Base-by-base conservation (phyloP, 2,888 invertebrate species). In the Carterocephalus palaemon region DNA sequence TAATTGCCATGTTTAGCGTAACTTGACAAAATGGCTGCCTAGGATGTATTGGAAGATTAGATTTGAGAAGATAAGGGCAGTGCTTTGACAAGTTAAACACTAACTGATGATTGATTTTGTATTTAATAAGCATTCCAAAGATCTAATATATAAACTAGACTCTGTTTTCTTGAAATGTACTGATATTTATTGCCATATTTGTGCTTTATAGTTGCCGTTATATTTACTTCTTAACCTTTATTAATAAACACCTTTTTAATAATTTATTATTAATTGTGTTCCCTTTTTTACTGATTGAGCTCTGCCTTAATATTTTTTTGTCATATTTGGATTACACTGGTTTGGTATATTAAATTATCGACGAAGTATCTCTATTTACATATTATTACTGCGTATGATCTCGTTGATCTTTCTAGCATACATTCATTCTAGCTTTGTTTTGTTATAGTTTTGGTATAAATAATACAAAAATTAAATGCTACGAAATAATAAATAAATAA, bases 121-220 rank as follows among this genome's bases (percentile, higher is more conserved):
- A 57, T 60, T 61, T 64, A 65, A 57, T 60, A 67, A 71, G 69
- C 77, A 82, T 83, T 83, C 83, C 83, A 84, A 84, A 84, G 83
- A 83, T 71, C 59, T 70, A 54, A 56, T 58, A 54, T 49, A 49
- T 58, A 57, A 67, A 59, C 60, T 70, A 70, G 70, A 70, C 64
- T 74, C 57, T 53, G 54, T 54, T 39, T 52, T 34, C 28, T n/a
- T 31, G n/a, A 40, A 16, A 7, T 29, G 7, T 20, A 31, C 12
- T 24, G 16, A 26, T 26, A 16, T 37, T 38, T 38, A 19, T 28
- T 38, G 26, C 17, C 12, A 12, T 19, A 38, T 12, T 38, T 16
- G 15, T 3, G 28, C 28, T 13, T 28, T n/a, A n/a, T n/a, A n/a
- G 15, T 28, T 28, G 13, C 8, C 24, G 24, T 8, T 34, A 22